Percentiles rank a stretch among this genome's conserved stretches.
Evolutionary conservation across 1,140 invertebrate species (phyloP).

Genomic region (Lepidurus packardi): DNA sequence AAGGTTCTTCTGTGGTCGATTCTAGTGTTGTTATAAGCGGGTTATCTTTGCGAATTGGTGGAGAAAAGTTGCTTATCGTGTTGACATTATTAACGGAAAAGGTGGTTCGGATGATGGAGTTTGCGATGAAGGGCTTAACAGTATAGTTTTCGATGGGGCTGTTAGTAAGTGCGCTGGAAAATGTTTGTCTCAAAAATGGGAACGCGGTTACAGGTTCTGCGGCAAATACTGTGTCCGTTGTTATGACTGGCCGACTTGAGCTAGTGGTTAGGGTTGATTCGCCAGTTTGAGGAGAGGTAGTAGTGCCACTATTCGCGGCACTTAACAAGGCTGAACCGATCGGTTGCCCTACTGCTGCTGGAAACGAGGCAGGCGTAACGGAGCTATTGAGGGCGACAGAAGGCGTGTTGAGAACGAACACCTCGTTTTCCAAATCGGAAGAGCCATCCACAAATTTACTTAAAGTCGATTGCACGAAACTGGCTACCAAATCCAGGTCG

Average conservation of each 20-base stretch:
- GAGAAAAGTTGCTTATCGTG: background rate
- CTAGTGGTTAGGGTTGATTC: background rate
- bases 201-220: background rate
- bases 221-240: background rate
- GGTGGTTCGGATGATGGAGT: background rate
- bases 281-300: background rate
- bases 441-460: slow-evolving; percentile 24
- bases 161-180: background rate
- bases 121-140: background rate
- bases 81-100: background rate
- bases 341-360: background rate
- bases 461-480: slow-evolving; percentile 20
- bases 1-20: background rate
- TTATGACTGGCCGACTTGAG: background rate
- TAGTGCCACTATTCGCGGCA: background rate
- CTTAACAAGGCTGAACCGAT: background rate
- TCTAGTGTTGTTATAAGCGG: background rate
- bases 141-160: background rate
- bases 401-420: slow-evolving; percentile 24
- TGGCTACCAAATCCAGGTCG: slow-evolving; percentile 24
- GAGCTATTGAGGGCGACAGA: background rate
- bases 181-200: background rate
- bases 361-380: background rate
- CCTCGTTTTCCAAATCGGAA: slow-evolving; percentile 18
- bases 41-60: background rate